phyloP scores from a whole-genome alignment of 2,113 vertebrate species.

The Phalacrocorax pelagicus region DNA sequence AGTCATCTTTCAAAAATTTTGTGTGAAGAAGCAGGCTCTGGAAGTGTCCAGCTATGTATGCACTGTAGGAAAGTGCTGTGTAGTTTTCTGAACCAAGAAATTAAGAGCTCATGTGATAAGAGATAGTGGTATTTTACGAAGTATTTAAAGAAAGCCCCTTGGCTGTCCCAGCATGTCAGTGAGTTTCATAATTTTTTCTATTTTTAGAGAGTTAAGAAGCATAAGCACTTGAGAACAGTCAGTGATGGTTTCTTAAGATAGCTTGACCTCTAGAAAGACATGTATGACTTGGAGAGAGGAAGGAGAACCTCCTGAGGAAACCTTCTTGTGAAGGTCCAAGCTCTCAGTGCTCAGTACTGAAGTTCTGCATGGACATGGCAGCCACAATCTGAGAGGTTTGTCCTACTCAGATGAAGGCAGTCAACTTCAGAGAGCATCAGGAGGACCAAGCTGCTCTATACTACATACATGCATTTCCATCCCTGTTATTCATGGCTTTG shows the following conservation, averaged over 20 bases:
- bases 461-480: neutral
- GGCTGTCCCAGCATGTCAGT: neutral
- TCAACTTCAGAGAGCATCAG: neutral
- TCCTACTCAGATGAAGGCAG: neutral
- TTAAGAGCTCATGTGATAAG: neutral
- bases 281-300: neutral
- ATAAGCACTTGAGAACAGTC: neutral
- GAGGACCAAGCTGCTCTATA: neutral
- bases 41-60: neutral
- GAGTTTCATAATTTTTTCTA: neutral
- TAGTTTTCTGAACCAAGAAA: neutral
- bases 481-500: neutral
- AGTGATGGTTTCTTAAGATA: neutral
- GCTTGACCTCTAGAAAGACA: neutral
- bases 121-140: neutral
- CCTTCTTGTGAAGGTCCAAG: neutral
- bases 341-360: no score
- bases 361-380: neutral
- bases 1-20: neutral
- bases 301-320: neutral
- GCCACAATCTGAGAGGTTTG: neutral
- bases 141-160: neutral
- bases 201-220: neutral
- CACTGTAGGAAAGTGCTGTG: neutral
- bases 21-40: neutral